Base-by-base conservation (phyloP, 2,888 invertebrate genomes). In the Deilephila porcellus region DNA sequence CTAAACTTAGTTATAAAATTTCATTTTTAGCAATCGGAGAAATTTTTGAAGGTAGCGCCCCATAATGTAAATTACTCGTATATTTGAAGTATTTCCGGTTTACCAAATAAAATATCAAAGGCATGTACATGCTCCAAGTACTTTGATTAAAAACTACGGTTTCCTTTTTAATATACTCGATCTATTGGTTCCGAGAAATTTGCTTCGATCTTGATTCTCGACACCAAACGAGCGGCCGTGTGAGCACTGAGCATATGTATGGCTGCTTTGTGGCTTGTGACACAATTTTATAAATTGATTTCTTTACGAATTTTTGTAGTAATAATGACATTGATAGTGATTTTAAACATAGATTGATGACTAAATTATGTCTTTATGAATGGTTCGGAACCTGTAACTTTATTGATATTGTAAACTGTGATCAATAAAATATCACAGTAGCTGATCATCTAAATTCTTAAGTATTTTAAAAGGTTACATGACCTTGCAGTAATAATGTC, bases 101-200 rank as follows among this genome's bases (percentile, higher is more conserved):
- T 56, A 6, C n/a, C 3, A 56, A 19, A 14, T 56, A 56, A 56
- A 56, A 56, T n/a, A 56, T 56, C 56, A 56, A n/a, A 56, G 56
- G 56, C 1, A 25, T 25, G 25, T 56, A 56, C 7, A n/a, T 56
- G 6, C 19, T 4, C 4, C 29, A 4, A 8, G 17, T 60, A 4
- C 6, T 52, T 25, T 45, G 67, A 67, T 67, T 67, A 52, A 67
- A 37, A 64, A 52, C 25, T 67, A 67, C 67, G 67, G 67, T 45
- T 67, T 67, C 67, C 67, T 25, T 67, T 67, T 52, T 67, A 67
- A 67, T 67, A 52, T 52, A 67, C 67, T 17, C 67, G 45, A 52
- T 67, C 52, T 67, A n/a, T 56, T 14, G 45, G 17, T 67, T 25
- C 67, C 8, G 52, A 67, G 52, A 67, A 67, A 67, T 37, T 20